Evolutionary conservation across 1,140 invertebrate species (phyloP).

Genomic region (Acyrthosiphon pisum): DNA sequence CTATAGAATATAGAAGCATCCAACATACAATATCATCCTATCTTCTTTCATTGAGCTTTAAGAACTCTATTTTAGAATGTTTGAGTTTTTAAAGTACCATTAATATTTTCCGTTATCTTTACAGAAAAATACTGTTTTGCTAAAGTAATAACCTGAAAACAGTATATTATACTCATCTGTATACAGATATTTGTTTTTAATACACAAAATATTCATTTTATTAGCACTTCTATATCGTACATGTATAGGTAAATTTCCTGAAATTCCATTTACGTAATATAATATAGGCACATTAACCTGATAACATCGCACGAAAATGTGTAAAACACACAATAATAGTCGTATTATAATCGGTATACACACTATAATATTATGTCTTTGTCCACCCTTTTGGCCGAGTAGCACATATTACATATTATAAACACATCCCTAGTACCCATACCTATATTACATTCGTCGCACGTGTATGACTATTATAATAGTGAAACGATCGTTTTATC

Average conservation of each 20-base stretch:
- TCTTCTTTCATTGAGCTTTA: not conserved
- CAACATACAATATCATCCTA: not conserved
- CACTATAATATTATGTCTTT: not conserved
- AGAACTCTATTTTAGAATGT: not conserved
- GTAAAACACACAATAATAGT: not conserved
- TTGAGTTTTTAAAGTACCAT: not conserved
- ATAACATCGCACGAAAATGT: not conserved
- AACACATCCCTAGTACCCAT: not conserved
- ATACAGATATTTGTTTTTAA: no score
- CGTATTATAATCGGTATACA: not conserved
- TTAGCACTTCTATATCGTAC: no score
- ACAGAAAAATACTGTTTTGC: not conserved
- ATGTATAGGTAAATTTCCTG: not conserved
- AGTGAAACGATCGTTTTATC: slow-evolving; percentile 13
- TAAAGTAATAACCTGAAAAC: not conserved
- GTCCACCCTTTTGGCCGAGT: not conserved
- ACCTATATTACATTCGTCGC: not conserved
- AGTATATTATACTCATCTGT: no score
- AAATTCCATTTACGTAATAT: not conserved
- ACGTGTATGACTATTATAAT: not conserved
- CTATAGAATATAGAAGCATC: not conserved
- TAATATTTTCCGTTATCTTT: not conserved
- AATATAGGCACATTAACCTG: no score
- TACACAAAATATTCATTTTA: no score
- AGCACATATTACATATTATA: not conserved